Evolutionary conservation across 1,140 invertebrate species (phyloP), one percentile per base, ranked within the genome.

Genomic region (Drosophila fuyamai): DNA sequence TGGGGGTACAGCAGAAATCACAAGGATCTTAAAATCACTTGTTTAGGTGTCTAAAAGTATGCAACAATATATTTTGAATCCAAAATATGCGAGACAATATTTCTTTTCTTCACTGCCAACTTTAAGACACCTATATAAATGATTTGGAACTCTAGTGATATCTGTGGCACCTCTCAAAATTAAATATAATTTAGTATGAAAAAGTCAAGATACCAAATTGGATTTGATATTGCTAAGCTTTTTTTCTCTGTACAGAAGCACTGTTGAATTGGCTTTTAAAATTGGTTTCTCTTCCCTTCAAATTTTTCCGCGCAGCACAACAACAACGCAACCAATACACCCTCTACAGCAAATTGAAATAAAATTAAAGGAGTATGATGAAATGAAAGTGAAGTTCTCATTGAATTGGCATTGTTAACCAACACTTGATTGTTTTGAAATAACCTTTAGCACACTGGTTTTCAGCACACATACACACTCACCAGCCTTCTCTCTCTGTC

Each of bases 351-450:
- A 53, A 46, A 18, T 51, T 27, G 46, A 68, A 29, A 66, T 44
- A 23, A 32, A 23, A 51, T 65, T 50, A 41, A 67, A 67, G 44
- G 63, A 63, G 32, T 47, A 65, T 56, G 16, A 53, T 67, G 12
- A 67, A 66, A 68, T 67, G 65, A 68, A 68, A 65, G 58, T 65
- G 65, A 68, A 66, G 59, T 68, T 68, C 61, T 66, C 48, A 48
- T 54, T 51, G 23, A 73, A 68, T 76, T 76, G 61, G 55, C 62
- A 60, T 73, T 76, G 47, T 58, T 58, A 58, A 67, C 18, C 72
- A 55, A 54, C 51, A 75, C 59, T 66, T 32, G 54, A 78, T 76
- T 77, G 74, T 77, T 78, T 77, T 63, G 44, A 78, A 71, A 77
- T 78, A 58, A 70, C 58, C 38, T 71, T 71, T 72, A 57, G 41